Conservation (phyloP, 2,888 invertebrate genomes). For the Pilophorus perplexus region DNA sequence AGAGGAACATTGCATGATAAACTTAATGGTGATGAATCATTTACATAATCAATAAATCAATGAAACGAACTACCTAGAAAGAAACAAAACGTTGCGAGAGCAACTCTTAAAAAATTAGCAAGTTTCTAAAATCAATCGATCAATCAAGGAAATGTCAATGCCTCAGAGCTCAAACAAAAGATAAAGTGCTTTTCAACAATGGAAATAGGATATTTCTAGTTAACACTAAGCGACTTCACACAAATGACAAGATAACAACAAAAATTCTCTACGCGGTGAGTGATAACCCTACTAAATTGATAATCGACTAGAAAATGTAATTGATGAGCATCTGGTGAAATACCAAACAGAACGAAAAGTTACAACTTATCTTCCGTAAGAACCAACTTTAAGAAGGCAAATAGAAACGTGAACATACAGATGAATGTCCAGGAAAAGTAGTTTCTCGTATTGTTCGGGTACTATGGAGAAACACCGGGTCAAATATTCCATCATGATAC, state of each 20-base stretch:
- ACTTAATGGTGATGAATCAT: not conserved
- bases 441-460: no score
- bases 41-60: not conserved
- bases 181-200: constrained; percentile 22
- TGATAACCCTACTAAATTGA: not conserved
- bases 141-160: no score
- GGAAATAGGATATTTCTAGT: not conserved
- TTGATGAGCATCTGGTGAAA: constrained; percentile 1
- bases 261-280: not conserved
- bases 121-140: no score
- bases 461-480: no score
- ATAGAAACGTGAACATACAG: no score
- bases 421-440: no score
- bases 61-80: not conserved
- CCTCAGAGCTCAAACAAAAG: not conserved
- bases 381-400: no score
- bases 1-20: constrained; percentile 3
- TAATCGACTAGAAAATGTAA: constrained; percentile 1
- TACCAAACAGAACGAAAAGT: no score
- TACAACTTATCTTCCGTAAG: no score
- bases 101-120: no score
- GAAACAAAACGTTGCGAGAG: not conserved
- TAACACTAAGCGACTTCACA: constrained; percentile 5
- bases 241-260: constrained; percentile 7
- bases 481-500: no score